Conservation (phyloP, 2,888 invertebrate genomes). For the Omphaloscelis lunosa region DNA sequence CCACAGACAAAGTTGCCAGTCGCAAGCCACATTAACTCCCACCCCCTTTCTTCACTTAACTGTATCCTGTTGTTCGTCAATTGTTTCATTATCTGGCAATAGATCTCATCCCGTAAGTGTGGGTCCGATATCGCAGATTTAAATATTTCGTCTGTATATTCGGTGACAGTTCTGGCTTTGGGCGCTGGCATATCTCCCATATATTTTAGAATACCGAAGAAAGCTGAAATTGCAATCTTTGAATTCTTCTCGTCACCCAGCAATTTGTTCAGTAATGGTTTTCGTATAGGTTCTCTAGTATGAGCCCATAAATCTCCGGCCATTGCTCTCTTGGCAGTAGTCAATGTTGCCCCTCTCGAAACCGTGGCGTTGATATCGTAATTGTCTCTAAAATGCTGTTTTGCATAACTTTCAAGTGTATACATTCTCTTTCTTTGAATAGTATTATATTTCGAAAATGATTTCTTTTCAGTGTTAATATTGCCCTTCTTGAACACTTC, state of each 20-base stretch:
- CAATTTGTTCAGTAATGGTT: conserved; percentile 95
- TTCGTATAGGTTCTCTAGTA: conserved; percentile 94
- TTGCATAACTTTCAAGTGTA: conserved; percentile 95
- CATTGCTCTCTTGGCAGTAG: conserved; percentile 92
- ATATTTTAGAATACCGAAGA: conserved; percentile 93
- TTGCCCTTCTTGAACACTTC: conserved; percentile 92
- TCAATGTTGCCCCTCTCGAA: conserved; percentile 92
- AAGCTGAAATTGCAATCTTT: conserved; percentile 94
- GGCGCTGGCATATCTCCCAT: conserved; percentile 98
- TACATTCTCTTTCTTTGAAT: conserved; percentile 93
- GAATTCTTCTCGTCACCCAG: conserved; percentile 93
- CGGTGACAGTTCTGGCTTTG: conserved; percentile 93
- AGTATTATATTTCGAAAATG: conserved; percentile 88
- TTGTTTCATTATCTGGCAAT: conserved; percentile 98
- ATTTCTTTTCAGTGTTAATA: conserved; percentile 84
- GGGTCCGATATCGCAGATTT: conserved; percentile 94
- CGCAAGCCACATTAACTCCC: conserved; percentile 98
- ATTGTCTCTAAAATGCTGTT: conserved; percentile 94
- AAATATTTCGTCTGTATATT: conserved; percentile 97
- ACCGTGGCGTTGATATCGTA: conserved; percentile 88
- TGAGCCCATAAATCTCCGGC: conserved; percentile 95
- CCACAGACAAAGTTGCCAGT: conserved; percentile 96
- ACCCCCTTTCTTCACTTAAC: conserved; percentile 97
- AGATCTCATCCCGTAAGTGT: conserved; percentile 96
- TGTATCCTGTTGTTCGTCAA: conserved; percentile 96